Conservation (phyloP, 1,140 invertebrate species). For the Drosophila baimaii region DNA sequence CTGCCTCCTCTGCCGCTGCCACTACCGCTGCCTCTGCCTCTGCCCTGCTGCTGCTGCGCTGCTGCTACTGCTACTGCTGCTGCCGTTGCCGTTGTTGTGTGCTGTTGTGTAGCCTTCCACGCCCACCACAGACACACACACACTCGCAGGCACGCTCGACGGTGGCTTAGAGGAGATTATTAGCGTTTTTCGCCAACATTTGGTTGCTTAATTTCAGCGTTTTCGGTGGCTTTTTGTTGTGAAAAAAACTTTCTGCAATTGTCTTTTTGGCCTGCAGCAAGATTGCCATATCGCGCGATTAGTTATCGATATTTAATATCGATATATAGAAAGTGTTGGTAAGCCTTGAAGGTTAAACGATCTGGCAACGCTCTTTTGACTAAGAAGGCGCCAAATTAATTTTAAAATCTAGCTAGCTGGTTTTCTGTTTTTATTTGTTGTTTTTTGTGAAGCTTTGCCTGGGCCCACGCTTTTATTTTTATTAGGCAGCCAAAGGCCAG, state of each 20-base stretch:
- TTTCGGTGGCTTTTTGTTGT: constrained; percentile 43
- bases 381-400: neutral
- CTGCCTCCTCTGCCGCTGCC: constrained; percentile 28
- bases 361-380: neutral
- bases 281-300: constrained; percentile 43
- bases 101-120: constrained; percentile 33
- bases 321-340: constrained; percentile 41
- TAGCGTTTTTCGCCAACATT: constrained; percentile 44
- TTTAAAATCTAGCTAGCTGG: neutral
- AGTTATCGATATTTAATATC: constrained; percentile 6
- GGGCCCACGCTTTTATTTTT: constrained; percentile 18
- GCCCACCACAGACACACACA: constrained; percentile 16
- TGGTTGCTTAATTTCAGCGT: constrained; percentile 44
- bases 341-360: neutral
- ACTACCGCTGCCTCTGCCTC: constrained; percentile 33
- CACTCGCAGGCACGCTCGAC: constrained; percentile 14
- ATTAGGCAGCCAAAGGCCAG: constrained; percentile 27
- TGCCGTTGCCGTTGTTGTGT: constrained; percentile 24
- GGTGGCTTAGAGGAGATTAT: constrained; percentile 38
- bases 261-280: constrained; percentile 53
- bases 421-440: constrained; percentile 2
- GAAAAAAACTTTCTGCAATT: constrained; percentile 67
- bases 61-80: constrained; percentile 36
- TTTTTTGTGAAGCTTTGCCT: constrained; percentile 14
- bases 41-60: constrained; percentile 40